These are phyloP conservation scores for Cydia splendana DNA, from an alignment of 1,140 invertebrate genomes.

Conservation along the genomic window DNA sequence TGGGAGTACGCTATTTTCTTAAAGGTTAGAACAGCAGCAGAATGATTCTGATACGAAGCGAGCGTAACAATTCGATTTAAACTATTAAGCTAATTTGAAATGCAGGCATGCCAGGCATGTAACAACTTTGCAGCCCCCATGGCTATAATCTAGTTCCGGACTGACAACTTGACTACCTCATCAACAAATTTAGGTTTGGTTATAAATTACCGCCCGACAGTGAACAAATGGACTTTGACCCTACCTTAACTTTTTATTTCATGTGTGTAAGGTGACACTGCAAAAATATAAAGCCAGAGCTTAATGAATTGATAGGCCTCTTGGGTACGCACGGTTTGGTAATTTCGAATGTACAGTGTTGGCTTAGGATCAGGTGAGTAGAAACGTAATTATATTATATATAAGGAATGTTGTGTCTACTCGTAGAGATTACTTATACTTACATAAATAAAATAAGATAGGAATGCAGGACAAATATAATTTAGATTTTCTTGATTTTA, in stretches of 20 bases:
- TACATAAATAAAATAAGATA: too few relatives aligned
- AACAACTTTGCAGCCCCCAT: background rate
- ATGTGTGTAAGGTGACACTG: background rate
- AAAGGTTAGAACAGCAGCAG: background rate
- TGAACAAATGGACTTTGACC: background rate
- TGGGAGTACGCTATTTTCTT: too few relatives aligned
- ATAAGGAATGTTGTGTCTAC: too few relatives aligned
- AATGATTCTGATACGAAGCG: background rate
- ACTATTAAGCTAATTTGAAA: background rate
- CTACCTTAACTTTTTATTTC: background rate
- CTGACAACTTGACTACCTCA: slow-evolving; percentile 8
- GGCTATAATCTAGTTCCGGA: background rate
- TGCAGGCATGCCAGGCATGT: slow-evolving; percentile 5
- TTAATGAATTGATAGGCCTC: background rate
- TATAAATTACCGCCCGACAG: background rate
- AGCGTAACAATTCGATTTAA: background rate
- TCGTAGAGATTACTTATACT: too few relatives aligned
- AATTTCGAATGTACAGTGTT: background rate
- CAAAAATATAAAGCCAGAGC: background rate
- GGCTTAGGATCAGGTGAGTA: background rate
- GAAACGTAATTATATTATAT: too few relatives aligned
- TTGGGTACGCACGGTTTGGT: slow-evolving; percentile 4
- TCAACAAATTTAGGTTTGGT: background rate
- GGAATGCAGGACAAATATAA: too few relatives aligned
- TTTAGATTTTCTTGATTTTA: too few relatives aligned